Conservation (phyloP, 2,113 vertebrate species). For the Dipodomys stephensi region DNA sequence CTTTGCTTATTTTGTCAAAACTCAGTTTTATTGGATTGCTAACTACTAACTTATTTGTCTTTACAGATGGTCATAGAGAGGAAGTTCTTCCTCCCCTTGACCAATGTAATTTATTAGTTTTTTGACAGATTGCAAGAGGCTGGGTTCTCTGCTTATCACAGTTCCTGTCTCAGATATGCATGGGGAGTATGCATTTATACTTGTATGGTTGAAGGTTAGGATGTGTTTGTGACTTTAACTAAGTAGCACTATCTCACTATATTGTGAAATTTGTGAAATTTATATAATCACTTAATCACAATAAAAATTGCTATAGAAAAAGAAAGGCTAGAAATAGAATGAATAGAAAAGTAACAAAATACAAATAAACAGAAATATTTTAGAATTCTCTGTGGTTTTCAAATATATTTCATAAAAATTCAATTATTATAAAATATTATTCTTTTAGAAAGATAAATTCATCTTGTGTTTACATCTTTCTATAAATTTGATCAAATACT, state of each 20-base stretch:
- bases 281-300: too few relatives aligned
- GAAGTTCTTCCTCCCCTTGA: conserved; percentile 70
- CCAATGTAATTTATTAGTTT: conserved; percentile 84
- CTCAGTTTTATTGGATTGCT: conserved; percentile 60
- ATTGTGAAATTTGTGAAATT: too few relatives aligned
- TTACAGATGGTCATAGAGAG: conserved; percentile 76
- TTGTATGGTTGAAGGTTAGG: conserved; percentile 62
- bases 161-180: conserved; percentile 80
- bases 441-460: neutral
- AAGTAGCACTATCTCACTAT: too few relatives aligned
- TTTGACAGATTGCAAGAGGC: conserved; percentile 85
- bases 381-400: neutral
- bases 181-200: conserved; percentile 80
- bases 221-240: too few relatives aligned
- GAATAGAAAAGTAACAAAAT: neutral
- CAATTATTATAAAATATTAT: neutral
- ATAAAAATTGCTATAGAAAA: conserved; percentile 25
- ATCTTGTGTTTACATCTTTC: too few relatives aligned
- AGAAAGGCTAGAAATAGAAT: neutral
- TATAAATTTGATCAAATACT: neutral
- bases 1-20: conserved; percentile 77
- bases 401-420: conserved; percentile 1
- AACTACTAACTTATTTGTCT: conserved; percentile 70
- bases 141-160: conserved; percentile 73
- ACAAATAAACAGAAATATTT: too few relatives aligned